Base-by-base conservation (phyloP, 2,888 invertebrate genomes). In the Oligia latruncula region DNA sequence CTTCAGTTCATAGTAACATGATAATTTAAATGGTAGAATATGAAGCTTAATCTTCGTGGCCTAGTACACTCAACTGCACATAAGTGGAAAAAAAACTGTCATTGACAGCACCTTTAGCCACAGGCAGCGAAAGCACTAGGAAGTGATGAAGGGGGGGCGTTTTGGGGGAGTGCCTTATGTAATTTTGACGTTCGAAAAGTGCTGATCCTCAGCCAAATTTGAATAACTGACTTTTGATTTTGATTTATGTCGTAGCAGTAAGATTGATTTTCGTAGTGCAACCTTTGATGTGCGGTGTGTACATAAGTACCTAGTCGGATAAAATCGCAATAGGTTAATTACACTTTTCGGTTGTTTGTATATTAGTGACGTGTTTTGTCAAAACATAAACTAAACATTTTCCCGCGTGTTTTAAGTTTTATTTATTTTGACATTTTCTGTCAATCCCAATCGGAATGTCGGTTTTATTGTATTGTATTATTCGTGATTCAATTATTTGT, bases 351-450 rank as follows among this genome's bases (percentile, higher is more conserved):
- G 20, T 52, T 8, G 20, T 49, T 70, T 70, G n/a, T 17, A 46
- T 49, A 29, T 46, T 23, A 13, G 49, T 49, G 49, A 49, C 49
- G 13, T 49, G 46, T 13, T 46, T 46, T 46, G 43, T 11, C 2
- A 46, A 46, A 46, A 13, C 46, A 46, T 13, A 46, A 5, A 72
- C 8, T n/a, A 70, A 55, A 46, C 5, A 46, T 75, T 23, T 29
- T 29, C 0, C 17, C 11, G 58, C 0, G 3, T 35, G 0, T 74
- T 49, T 40, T 49, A 35, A 40, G 49, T 52, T 75, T 75, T 75
- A 49, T 74, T 74, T 52, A 4, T 29, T 74, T 76, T 52, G n/a
- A 74, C 9, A 76, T 29, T 20, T 40, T 20, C 29, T 55, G 17
- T 64, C 29, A 43, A 3, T 64, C 0, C 8, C 17, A 55, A 43